Percentiles rank a stretch among this genome's conserved stretches.
Conservation (phyloP, 2,888 invertebrate species). For the Callyntrura guangdongensis region DNA sequence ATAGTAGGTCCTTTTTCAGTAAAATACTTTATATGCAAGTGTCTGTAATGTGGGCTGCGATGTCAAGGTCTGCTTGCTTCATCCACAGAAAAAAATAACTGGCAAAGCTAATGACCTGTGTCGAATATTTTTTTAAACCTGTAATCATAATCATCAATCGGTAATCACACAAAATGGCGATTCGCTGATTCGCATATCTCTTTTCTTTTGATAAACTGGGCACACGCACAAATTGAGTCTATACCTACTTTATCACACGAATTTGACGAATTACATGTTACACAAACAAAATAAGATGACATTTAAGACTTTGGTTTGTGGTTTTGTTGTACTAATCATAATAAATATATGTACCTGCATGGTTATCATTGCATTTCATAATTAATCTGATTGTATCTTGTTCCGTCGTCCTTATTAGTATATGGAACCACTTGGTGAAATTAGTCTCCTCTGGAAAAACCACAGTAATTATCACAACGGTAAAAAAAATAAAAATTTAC, state of each 20-base stretch:
- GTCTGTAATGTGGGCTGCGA: conserved; percentile 46
- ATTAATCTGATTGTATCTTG: neutral
- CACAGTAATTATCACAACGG: conserved; percentile 81
- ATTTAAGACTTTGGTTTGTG: no score
- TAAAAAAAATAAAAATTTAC: no score
- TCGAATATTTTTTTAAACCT: neutral
- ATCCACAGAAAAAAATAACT: conserved; percentile 20
- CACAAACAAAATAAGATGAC: no score
- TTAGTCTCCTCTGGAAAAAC: conserved; percentile 72
- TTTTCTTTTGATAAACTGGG: no score
- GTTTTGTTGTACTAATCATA: neutral
- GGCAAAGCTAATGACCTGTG: conserved; percentile 59
- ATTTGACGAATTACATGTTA: neutral
- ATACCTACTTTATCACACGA: neutral
- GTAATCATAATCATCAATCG: neutral
- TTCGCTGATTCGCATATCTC: neutral
- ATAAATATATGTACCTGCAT: neutral
- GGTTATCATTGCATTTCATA: neutral
- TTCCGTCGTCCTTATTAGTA: conserved; percentile 66
- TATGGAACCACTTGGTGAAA: conserved; percentile 80
- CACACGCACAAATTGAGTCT: no score
- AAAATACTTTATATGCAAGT: neutral
- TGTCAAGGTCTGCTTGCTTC: conserved; percentile 62
- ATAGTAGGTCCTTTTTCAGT: conserved; percentile 23
- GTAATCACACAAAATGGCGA: no score